Evolutionary conservation across 2,113 vertebrate genomes (phyloP), one percentile per base, ranked within the genome.

Genomic region (Zosterops borbonicus): DNA sequence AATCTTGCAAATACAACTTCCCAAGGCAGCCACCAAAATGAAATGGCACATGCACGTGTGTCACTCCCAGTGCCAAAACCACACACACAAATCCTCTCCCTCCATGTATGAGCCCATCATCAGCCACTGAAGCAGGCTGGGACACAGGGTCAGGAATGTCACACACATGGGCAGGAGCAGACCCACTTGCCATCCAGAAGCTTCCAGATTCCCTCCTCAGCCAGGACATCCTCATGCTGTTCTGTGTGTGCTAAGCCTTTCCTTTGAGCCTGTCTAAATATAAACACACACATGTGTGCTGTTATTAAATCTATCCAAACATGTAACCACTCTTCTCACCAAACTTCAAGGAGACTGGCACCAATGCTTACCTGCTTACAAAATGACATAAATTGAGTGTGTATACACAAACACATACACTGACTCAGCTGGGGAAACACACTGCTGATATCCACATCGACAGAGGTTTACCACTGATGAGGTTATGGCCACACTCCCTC

Each of bases 291-390:
- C 91, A 59, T 2, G 63, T 3, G 2, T 58, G 90, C 71, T 93
- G 75, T 77, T 95, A 88, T 63, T 90, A 80, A 90, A 96, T 88
- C 92, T 77, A 77, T 55, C 85, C 87, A 86, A 95, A 96, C 87
- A 83, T 64, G 93, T 65, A 74, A 90, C 79, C 87, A 75, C 0
- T 9, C 63, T 78, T 83, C 90, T 90, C 93, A 86, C 79, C 67
- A 49, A 95, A 93, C 64, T 44, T 0, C 89, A 42, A 4, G 0
- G 82, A 93, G 79, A 53, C 75, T 95, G 94, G 94, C 85, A 86
- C 23, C 5, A 90, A n/a, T 56, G 60, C 53, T 95, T 58, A 68
- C 63, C 91, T 92, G 85, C 90, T 90, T 89, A 64, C 79, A 95
- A 50, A 96, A 78, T 55, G 62, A 89, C 94, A 88, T 53, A 42